Evolutionary conservation across 2,113 vertebrate genomes (phyloP).

Genomic region (Silurus asotus): DNA sequence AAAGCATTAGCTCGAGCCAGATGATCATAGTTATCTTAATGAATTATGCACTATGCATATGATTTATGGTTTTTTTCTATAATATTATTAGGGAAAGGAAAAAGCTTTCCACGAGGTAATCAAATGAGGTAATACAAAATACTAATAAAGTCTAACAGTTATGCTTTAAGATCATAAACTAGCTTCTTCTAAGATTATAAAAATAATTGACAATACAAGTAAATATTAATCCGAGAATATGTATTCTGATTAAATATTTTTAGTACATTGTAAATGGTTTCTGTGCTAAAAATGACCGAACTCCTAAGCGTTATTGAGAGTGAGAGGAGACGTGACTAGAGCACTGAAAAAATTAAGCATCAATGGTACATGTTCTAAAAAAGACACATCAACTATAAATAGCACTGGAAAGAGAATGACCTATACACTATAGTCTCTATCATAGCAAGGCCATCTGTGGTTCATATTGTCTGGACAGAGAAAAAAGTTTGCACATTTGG

Average conservation of each 20-base stretch:
- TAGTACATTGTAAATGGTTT: not conserved
- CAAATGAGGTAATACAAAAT: not conserved
- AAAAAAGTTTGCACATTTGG: conserved; percentile 45
- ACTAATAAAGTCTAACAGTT: too few species aligned
- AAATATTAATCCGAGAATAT: too few species aligned
- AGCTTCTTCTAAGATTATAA: too few species aligned
- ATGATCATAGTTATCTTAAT: not conserved
- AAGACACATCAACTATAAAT: conserved; percentile 88
- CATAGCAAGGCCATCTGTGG: conserved; percentile 80
- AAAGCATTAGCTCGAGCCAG: not conserved
- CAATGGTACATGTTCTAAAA: conserved; percentile 83
- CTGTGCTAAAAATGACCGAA: conserved; percentile 55
- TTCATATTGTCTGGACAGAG: conserved; percentile 36
- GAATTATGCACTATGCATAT: not conserved
- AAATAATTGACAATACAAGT: too few species aligned
- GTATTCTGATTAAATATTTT: not conserved
- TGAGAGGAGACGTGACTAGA: conserved; percentile 55
- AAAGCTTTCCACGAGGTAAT: not conserved
- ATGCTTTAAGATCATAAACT: too few species aligned
- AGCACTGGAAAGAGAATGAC: conserved; percentile 69
- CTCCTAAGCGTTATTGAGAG: conserved; percentile 65
- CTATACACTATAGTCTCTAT: conserved; percentile 63
- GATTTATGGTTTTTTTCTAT: not conserved
- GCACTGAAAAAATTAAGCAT: conserved; percentile 79
- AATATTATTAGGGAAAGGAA: not conserved